Conservation (phyloP, 1,140 invertebrate genomes). For the Drosophila gunungcola region DNA sequence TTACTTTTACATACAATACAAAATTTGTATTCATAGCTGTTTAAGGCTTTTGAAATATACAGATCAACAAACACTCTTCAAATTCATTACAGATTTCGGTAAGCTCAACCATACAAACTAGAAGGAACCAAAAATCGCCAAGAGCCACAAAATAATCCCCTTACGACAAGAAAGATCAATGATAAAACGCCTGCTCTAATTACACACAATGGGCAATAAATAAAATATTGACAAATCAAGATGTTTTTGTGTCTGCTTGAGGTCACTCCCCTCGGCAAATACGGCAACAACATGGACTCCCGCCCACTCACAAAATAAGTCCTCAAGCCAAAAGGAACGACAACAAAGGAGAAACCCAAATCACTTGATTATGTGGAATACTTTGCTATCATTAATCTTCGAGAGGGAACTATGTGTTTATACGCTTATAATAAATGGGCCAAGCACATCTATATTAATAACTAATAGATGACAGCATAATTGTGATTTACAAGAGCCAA, state of each 20-base stretch:
- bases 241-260: constrained; percentile 67
- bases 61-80: neutral
- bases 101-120: constrained; percentile 5
- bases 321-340: constrained; percentile 13
- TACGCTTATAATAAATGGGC: constrained; percentile 28
- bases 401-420: constrained; percentile 24
- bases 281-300: constrained; percentile 7
- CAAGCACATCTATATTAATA: constrained; percentile 58
- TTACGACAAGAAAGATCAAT: constrained; percentile 48
- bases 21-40: neutral
- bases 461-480: constrained; percentile 69
- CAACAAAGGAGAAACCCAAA: constrained; percentile 62
- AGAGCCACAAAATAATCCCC: constrained; percentile 40
- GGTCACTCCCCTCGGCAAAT: constrained; percentile 18
- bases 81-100: neutral
- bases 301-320: constrained; percentile 30
- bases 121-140: constrained; percentile 11
- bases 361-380: constrained; percentile 72
- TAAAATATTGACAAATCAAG: constrained; percentile 81
- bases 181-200: constrained; percentile 68
- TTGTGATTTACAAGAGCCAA: constrained; percentile 63
- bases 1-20: too few relatives aligned
- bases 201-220: constrained; percentile 77
- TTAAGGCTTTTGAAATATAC: neutral
- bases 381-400: constrained; percentile 72